Base-by-base conservation (phyloP, 2,888 invertebrate genomes). In the Mesochorus sp. region DNA sequence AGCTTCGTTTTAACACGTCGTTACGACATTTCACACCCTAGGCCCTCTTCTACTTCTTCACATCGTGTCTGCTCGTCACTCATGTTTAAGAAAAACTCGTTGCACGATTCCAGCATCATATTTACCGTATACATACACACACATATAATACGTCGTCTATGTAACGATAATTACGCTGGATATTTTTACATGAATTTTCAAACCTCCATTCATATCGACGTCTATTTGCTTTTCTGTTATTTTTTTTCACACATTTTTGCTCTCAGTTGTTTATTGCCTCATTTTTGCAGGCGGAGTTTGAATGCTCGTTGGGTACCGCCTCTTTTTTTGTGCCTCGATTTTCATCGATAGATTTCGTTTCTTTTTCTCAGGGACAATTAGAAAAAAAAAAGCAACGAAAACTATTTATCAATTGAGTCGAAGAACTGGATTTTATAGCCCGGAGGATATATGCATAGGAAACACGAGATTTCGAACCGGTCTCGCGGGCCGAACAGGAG, bases 1-100 rank as follows among this genome's bases (percentile, higher is more conserved):
- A 84, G 82, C 82, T 81, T 82, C 85, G 85, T 85, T 86, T 90
- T 90, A 89, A 87, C 90, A 88, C 87, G 84, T 88, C 86, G 86
- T 89, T 89, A 89, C 89, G 88, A 90, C 85, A 89, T 89, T 90
- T 90, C 89, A 85, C 90, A 89, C 90, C 84, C 81, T 51, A 70
- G 31, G 44, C 26, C 44, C 10, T 31, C 47, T 17, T 37, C 28
- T 62, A 26, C 1, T n/a, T 21, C 24, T 39, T 42, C 42, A 5
- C 21, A 42, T 12, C 34, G 31, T 28, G n/a, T n/a, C n/a, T n/a
- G 26, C 37, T 67, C 49, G 1, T 57, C 28, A 19, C 28, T 68
- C 44, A 39, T 62, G 59, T 44, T 57, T 21, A 24, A 68, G 68
- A 68, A 57, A 21, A 68, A 34, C 68, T 68, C 68, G 34, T 37